A percentile compares a stretch with the other conserved stretches of the same genome.
Evolutionary conservation across 2,797 vertebrate species (phyloP).

Genomic region (Pantherophis vulpinus): DNA sequence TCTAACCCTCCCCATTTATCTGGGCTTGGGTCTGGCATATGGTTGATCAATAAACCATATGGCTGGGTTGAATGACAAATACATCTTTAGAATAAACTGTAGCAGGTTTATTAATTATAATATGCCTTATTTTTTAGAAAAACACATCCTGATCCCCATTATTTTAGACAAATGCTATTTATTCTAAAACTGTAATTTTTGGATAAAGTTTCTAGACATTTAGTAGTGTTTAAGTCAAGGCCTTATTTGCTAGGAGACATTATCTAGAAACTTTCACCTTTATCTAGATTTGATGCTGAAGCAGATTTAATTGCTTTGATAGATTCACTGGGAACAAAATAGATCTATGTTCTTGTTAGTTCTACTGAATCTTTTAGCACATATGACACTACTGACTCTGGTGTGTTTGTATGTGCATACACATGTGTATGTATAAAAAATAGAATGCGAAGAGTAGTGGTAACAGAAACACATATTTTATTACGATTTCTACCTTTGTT

Average conservation of each 20-base stretch:
- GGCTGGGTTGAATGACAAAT: too few species aligned
- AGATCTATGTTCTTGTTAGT: background rate
- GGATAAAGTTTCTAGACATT: background rate
- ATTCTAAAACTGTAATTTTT: background rate
- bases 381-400: background rate
- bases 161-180: background rate
- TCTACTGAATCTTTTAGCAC: background rate
- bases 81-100: background rate
- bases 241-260: background rate
- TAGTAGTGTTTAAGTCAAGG: background rate
- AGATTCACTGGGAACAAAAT: background rate
- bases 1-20: too few species aligned
- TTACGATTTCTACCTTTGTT: too few species aligned
- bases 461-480: background rate
- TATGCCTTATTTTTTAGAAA: background rate
- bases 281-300: background rate
- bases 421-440: too few species aligned
- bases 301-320: background rate
- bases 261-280: background rate
- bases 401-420: background rate
- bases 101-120: background rate
- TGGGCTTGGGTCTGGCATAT: too few species aligned
- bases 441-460: too few species aligned
- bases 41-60: too few species aligned
- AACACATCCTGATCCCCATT: background rate